Conservation (phyloP, 2,888 invertebrate species). For the Archips crataeganus region DNA sequence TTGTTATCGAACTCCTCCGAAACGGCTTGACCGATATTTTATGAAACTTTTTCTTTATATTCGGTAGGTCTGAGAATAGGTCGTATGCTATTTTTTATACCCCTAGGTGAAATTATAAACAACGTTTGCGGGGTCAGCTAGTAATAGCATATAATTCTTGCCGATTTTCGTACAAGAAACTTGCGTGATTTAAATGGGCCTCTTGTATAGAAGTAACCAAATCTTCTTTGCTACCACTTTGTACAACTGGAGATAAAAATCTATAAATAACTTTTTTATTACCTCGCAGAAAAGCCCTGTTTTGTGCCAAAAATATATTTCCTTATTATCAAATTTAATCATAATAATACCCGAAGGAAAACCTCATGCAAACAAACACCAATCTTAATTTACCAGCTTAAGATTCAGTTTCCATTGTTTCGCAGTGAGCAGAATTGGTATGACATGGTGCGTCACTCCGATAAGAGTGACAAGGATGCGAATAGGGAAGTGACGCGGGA, state of each 20-base stretch:
- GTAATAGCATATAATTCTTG: too few species aligned
- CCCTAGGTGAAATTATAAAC: too few species aligned
- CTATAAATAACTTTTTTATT: not conserved
- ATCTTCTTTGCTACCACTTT: too few species aligned
- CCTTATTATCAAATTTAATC: conserved; percentile 42
- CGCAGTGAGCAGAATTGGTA: not conserved
- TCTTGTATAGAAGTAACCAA: too few species aligned
- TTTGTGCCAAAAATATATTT: conserved; percentile 22
- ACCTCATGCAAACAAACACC: not conserved
- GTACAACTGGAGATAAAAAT: not conserved
- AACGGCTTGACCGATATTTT: too few species aligned
- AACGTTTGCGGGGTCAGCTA: too few species aligned
- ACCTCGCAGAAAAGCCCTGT: not conserved
- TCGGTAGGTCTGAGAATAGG: too few species aligned
- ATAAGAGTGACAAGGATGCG: conserved; percentile 49
- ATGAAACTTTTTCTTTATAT: too few species aligned
- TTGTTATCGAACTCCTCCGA: too few species aligned
- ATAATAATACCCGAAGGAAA: conserved; percentile 15
- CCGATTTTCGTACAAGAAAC: too few species aligned
- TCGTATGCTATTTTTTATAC: too few species aligned
- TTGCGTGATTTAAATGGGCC: too few species aligned
- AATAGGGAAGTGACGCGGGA: conserved; percentile 41
- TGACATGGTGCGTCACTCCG: conserved; percentile 36
- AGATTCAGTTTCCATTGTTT: conserved; percentile 1
- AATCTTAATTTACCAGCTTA: not conserved